Evolutionary conservation across 2,797 vertebrate species (phyloP), one percentile per base, ranked within the genome.

Genomic region (Cirrhinus mrigala): DNA sequence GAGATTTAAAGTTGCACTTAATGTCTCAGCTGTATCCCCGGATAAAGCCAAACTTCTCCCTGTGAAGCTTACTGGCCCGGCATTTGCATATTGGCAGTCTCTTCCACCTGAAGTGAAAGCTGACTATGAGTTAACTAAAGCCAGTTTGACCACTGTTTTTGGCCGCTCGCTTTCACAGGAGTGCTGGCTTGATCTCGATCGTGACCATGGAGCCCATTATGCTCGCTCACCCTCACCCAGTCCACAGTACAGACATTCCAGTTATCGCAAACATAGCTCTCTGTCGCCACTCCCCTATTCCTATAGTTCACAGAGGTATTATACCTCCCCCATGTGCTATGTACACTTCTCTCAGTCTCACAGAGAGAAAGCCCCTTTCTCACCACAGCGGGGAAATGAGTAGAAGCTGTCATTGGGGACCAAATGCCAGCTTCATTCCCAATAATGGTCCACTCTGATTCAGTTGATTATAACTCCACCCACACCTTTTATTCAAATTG

Each of bases 51-150:
- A 81, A 68, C 79, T 75, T 24, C 70, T 86, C 10, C 54, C 54
- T 37, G 29, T n/a, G 2, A 85, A 50, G 66, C 50, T 85, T 40
- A 70, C 33, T 37, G 69, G 78, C 29, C 5, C 16, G 22, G 56
- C 79, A n/a, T n/a, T n/a, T 81, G 56, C 78, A 50, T 85, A 81
- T n/a, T 73, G 68, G 15, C 52, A 81, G 75, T n/a, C n/a, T n/a
- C n/a, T n/a, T n/a, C n/a, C n/a, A n/a, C n/a, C n/a, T n/a, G n/a
- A n/a, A n/a, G n/a, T n/a, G n/a, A n/a, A n/a, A n/a, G n/a, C n/a
- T n/a, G n/a, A n/a, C n/a, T n/a, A n/a, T n/a, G n/a, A n/a, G n/a
- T n/a, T n/a, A n/a, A n/a, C n/a, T n/a, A n/a, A n/a, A n/a, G n/a
- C n/a, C n/a, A 33, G 29, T 33, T 33, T 33, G 29, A 33, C 29